These are phyloP conservation scores for Calidris pygmaea DNA, from an alignment of 2,113 vertebrate species.

Conservation along the genomic window DNA sequence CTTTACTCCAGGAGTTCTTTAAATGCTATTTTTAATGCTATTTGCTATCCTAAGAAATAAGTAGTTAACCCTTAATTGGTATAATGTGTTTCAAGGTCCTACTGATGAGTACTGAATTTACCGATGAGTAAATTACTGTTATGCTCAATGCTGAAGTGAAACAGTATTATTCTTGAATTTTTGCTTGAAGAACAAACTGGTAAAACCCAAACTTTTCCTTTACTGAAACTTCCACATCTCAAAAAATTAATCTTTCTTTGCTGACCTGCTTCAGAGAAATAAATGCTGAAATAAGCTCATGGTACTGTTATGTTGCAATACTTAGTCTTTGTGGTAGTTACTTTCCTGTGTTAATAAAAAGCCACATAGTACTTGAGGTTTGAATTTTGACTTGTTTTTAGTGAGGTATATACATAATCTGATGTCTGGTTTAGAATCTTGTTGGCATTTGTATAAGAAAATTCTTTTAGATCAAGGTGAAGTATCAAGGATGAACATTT, in stretches of 20 bases:
- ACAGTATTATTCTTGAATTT: background rate
- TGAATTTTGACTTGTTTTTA: background rate
- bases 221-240: background rate
- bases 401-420: background rate
- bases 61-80: background rate
- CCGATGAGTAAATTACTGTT: background rate
- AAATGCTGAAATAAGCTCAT: background rate
- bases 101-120: fast-evolving
- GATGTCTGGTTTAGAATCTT: background rate
- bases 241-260: background rate
- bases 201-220: background rate
- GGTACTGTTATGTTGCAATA: background rate
- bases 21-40: background rate
- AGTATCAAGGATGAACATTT: background rate
- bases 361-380: background rate
- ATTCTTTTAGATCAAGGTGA: background rate
- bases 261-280: background rate
- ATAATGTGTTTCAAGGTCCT: background rate
- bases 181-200: background rate
- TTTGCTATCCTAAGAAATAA: background rate
- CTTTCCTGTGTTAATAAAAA: background rate
- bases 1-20: background rate
- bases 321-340: background rate
- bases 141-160: background rate
- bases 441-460: background rate